Base-by-base conservation (phyloP, 2,888 invertebrate species). In the Polylopha cassiicola region DNA sequence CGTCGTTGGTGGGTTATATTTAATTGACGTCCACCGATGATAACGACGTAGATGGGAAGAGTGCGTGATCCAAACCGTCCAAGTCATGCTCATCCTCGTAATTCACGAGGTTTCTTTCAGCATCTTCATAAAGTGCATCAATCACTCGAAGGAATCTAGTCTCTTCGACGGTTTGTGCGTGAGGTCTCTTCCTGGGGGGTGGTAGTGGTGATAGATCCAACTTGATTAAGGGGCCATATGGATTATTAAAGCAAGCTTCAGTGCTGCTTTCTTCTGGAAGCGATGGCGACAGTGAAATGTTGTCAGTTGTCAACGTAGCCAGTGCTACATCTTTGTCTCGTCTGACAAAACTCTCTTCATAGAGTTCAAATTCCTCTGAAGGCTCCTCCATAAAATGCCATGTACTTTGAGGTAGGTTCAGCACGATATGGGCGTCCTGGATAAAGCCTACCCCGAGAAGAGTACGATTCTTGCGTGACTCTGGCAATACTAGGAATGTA, bases 401-500 rank as follows among this genome's bases (percentile, higher is more conserved):
- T 2, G 37, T 41, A 7, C 11, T 15, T 11, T 41, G 39, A 0
- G 44, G 39, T 26, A 41, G 14, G 38, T 45, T 42, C 6, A 45
- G 5, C 7, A 27, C 34, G 1, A 42, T 32, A 3, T 23, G 20
- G 6, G 34, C 38, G 24, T 42, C 34, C n/a, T 44, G 39, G n/a
- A 42, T 36, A 11, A 55, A 53, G 7, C 50, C 47, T 6, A 52
- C 42, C 11, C 52, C 56, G 2, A 56, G 26, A 4, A 54, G 39
- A 4, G 53, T 54, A 3, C 48, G 22, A 24, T 47, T 49, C 2
- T 42, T 18, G 0, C 37, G 29, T 3, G 48, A 34, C 11, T 48
- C 50, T 2, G 57, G 52, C 4, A 55, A 39, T 2, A 54, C 51
- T 10, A 53, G 21, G 11, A 62, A 52, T 1, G 43, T 47, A 0